These are phyloP conservation scores for Torymus tubicola DNA, from an alignment of 2,888 invertebrate species.

Conservation along the genomic window DNA sequence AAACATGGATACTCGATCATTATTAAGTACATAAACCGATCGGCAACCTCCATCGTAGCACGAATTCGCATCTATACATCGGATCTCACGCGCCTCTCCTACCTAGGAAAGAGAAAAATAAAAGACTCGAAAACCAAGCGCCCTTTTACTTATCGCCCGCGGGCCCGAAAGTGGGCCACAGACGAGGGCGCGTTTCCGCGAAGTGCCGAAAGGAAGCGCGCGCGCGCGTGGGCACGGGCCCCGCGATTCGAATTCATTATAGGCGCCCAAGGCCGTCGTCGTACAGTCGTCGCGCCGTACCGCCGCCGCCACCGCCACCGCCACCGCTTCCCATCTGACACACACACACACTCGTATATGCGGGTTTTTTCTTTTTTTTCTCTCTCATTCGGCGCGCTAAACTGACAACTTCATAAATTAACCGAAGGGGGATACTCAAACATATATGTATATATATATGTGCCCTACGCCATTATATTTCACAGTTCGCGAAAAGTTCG, in stretches of 20 bases:
- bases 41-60: too few species aligned
- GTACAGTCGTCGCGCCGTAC: too few species aligned
- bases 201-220: constrained; percentile 53
- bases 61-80: too few species aligned
- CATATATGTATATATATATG: too few species aligned
- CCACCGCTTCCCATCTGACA: constrained; percentile 30
- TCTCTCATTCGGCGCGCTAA: constrained; percentile 35
- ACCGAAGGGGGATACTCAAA: constrained; percentile 9
- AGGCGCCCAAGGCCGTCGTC: constrained; percentile 33
- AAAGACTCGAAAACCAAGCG: too few species aligned
- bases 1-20: too few species aligned
- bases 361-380: constrained; percentile 14
- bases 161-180: constrained; percentile 28
- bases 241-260: constrained; percentile 61
- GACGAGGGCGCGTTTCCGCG: constrained; percentile 48
- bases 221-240: too few species aligned
- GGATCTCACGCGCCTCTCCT: too few species aligned
- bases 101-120: constrained; percentile 4
- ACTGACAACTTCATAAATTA: constrained; percentile 60
- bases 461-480: too few species aligned
- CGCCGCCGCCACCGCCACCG: too few species aligned
- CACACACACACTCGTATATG: background rate
- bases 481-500: constrained; percentile 26
- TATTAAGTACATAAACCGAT: too few species aligned
- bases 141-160: background rate